phyloP scores from a whole-genome alignment of 2,797 vertebrate genomes.

The Neosilurus hyrtlii region DNA sequence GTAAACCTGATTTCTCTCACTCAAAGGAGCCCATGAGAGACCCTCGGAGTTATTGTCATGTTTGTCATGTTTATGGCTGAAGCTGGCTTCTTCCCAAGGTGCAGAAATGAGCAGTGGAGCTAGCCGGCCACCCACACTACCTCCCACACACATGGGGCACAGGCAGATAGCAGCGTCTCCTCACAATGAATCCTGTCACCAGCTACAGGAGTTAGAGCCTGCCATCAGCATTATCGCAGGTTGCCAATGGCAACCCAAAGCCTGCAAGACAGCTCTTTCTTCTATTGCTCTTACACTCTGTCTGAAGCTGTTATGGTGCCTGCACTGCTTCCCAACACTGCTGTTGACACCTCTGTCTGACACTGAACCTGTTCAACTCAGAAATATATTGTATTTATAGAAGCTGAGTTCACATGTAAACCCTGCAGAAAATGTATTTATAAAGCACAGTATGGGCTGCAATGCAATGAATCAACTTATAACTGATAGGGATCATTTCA shows the following conservation, averaged over 20 bases:
- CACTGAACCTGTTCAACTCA: slow-evolving; percentile 26
- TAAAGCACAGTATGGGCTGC: background rate
- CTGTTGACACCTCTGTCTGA: slow-evolving; percentile 29
- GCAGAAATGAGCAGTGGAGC: slow-evolving; percentile 49
- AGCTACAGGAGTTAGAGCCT: slow-evolving; percentile 62
- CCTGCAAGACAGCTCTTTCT: slow-evolving; percentile 49
- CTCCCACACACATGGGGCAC: slow-evolving; percentile 52
- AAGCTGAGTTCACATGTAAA: slow-evolving; percentile 24
- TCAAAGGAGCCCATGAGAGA: slow-evolving; percentile 22
- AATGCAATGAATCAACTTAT: background rate
- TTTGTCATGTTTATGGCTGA: slow-evolving; percentile 43
- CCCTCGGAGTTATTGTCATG: slow-evolving; percentile 37
- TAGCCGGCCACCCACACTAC: slow-evolving; percentile 42
- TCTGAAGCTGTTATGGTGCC: slow-evolving; percentile 12
- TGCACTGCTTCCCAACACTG: slow-evolving; percentile 26
- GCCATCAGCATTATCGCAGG: slow-evolving; percentile 52
- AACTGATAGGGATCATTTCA: background rate
- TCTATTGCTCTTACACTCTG: slow-evolving; percentile 29
- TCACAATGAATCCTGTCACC: slow-evolving; percentile 61
- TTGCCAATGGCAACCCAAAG: slow-evolving; percentile 66
- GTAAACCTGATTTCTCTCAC: background rate
- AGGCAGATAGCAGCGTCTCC: slow-evolving; percentile 59
- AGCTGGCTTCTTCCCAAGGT: slow-evolving; percentile 34
- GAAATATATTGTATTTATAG: slow-evolving; percentile 33
- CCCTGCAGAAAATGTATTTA: background rate